A percentile compares a stretch with the other conserved stretches of the same genome.
Evolutionary conservation across 2,797 vertebrate genomes (phyloP).

Genomic region (Eremophila alpestris): DNA sequence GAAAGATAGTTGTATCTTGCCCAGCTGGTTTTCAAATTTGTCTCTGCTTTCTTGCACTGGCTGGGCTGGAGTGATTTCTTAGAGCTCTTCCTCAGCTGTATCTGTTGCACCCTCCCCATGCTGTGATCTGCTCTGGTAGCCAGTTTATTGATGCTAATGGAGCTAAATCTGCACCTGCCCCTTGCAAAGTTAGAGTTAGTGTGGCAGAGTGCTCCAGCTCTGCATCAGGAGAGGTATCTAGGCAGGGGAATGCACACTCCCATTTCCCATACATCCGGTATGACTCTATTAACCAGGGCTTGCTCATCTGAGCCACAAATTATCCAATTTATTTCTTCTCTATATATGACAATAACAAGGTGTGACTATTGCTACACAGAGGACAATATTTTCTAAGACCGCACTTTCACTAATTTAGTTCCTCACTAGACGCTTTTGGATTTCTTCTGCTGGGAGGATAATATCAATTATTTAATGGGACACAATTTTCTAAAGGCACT

Average conservation of each 20-base stretch:
- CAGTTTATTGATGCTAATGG: background rate
- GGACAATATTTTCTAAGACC: background rate
- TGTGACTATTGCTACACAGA: background rate
- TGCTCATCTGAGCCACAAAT: background rate
- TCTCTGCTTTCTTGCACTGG: background rate
- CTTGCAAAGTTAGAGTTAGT: background rate
- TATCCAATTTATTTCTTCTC: conserved; percentile 6
- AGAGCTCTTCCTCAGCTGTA: background rate
- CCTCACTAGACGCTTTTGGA: background rate
- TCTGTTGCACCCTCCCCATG: background rate
- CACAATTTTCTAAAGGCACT: conserved; percentile 1
- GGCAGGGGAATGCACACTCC: background rate
- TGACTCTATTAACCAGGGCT: background rate
- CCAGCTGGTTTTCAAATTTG: background rate
- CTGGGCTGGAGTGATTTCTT: background rate
- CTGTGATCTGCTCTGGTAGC: background rate
- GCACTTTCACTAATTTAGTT: conserved; percentile 6
- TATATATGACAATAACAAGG: background rate
- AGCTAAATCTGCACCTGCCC: background rate
- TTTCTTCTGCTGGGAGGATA: conserved; percentile 9
- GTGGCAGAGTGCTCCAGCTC: background rate
- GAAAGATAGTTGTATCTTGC: background rate
- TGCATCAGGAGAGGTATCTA: background rate
- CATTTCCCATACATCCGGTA: background rate
- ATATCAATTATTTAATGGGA: conserved; percentile 22